Conservation (phyloP, 1,140 invertebrate species). For the Euura lappo region DNA sequence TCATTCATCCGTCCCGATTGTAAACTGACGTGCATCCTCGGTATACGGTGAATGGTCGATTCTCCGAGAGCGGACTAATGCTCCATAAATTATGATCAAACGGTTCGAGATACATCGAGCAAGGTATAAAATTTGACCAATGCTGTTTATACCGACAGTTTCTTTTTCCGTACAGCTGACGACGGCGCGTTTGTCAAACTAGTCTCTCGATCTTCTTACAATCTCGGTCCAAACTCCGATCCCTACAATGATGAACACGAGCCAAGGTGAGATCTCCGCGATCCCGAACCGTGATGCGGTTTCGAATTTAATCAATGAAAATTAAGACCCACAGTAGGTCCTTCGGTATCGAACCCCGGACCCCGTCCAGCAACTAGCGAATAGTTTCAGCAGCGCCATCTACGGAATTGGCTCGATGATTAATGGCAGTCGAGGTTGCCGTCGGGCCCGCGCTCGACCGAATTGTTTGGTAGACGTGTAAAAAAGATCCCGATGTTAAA, state of each 20-base stretch:
- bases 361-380: neutral
- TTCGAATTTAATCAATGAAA: neutral
- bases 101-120: too few relatives aligned
- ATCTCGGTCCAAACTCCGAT: neutral
- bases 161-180: too few relatives aligned
- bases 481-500: slow-evolving; percentile 43
- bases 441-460: slow-evolving; percentile 13
- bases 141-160: neutral
- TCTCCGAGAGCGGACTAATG: slow-evolving; percentile 5
- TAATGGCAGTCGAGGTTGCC: slow-evolving; percentile 39
- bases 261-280: neutral
- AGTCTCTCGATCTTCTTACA: neutral
- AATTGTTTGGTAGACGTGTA: slow-evolving; percentile 42
- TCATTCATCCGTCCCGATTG: too few relatives aligned
- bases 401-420: slow-evolving; percentile 54
- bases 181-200: neutral
- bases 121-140: slow-evolving; percentile 5
- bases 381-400: slow-evolving; percentile 38
- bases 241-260: neutral
- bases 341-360: too few relatives aligned
- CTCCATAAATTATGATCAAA: neutral
- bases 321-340: neutral
- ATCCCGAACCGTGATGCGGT: neutral
- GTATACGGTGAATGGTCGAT: neutral
- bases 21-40: neutral